phyloP scores from a whole-genome alignment of 2,113 vertebrate species.

The Calyptomena viridis region DNA sequence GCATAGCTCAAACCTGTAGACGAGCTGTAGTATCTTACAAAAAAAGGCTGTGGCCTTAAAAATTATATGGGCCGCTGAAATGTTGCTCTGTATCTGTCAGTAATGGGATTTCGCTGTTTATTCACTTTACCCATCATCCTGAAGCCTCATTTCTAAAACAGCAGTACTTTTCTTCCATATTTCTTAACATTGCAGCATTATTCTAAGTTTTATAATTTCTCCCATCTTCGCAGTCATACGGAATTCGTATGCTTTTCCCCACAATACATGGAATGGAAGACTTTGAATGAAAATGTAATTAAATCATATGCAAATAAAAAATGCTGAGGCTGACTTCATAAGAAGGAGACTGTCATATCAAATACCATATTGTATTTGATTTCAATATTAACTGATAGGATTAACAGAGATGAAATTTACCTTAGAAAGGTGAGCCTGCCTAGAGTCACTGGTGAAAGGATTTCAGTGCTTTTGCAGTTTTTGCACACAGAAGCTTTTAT shows the following conservation, averaged over 20 bases:
- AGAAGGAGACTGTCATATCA: constrained; percentile 63
- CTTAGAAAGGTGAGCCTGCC: constrained; percentile 59
- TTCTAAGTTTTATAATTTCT: constrained; percentile 11
- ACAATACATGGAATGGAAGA: background rate
- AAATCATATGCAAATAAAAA: constrained; percentile 69
- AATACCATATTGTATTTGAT: constrained; percentile 65
- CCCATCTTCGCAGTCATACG: background rate
- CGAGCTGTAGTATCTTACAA: background rate
- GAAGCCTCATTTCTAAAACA: background rate
- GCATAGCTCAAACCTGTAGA: background rate
- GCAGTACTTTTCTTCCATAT: background rate
- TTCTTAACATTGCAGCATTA: background rate
- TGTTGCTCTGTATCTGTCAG: background rate
- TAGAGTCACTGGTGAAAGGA: constrained; percentile 26
- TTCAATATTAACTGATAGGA: constrained; percentile 74
- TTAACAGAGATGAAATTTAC: constrained; percentile 75
- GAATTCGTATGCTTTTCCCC: constrained; percentile 33
- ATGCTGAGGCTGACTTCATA: constrained; percentile 37
- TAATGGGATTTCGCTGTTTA: background rate
- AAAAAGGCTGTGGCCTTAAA: background rate
- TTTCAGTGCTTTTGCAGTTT: constrained; percentile 21
- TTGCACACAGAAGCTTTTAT: background rate
- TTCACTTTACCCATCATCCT: background rate
- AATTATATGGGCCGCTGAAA: background rate
- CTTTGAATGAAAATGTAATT: constrained; percentile 61